Evolutionary conservation across 37 sponge, comb jelly and placozoan genomes (phyloP).

Genomic region (Bolinopsis microptera): DNA sequence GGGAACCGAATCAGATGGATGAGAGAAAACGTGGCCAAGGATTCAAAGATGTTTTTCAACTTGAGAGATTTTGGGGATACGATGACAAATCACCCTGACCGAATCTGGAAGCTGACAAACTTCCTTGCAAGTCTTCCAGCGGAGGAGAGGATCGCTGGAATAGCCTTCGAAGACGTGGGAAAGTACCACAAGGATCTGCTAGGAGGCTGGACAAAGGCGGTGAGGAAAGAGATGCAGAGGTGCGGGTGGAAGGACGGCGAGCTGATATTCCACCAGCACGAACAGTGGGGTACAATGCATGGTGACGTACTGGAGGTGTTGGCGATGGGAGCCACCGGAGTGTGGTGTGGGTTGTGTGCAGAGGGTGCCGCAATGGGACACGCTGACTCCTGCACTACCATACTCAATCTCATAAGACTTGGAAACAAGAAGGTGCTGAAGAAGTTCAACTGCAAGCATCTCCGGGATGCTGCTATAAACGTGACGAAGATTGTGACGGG

Average conservation of each 20-base stretch:
- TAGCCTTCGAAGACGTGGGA: conserved; percentile 64
- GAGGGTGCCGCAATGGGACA: conserved; percentile 71
- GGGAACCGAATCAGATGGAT: conserved; percentile 14
- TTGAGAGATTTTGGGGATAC: conserved; percentile 66
- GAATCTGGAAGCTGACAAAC: conserved; percentile 43
- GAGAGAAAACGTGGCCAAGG: not conserved
- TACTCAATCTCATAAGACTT: conserved; percentile 68
- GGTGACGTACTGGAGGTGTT: conserved; percentile 61
- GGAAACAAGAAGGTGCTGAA: conserved; percentile 67
- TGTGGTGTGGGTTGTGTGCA: conserved; percentile 68
- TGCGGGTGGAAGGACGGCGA: conserved; percentile 67
- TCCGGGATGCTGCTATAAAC: conserved; percentile 66
- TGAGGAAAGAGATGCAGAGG: conserved; percentile 46
- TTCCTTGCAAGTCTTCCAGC: conserved; percentile 53
- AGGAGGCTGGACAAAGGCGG: conserved; percentile 41
- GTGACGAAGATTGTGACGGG: conserved; percentile 71
- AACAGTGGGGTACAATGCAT: conserved; percentile 64
- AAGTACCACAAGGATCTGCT: conserved; percentile 55
- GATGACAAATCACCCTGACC: conserved; percentile 38
- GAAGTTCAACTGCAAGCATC: conserved; percentile 58
- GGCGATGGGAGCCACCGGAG: conserved; percentile 66
- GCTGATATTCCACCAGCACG: conserved; percentile 69
- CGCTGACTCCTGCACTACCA: conserved; percentile 67
- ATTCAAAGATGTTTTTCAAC: conserved; percentile 64
- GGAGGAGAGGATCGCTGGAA: conserved; percentile 57